A percentile compares a stretch with the other conserved stretches of the same genome.
These are phyloP conservation scores for Steinernema khuongi DNA, from an alignment of 1,140 invertebrate species.

Conservation along the genomic window DNA sequence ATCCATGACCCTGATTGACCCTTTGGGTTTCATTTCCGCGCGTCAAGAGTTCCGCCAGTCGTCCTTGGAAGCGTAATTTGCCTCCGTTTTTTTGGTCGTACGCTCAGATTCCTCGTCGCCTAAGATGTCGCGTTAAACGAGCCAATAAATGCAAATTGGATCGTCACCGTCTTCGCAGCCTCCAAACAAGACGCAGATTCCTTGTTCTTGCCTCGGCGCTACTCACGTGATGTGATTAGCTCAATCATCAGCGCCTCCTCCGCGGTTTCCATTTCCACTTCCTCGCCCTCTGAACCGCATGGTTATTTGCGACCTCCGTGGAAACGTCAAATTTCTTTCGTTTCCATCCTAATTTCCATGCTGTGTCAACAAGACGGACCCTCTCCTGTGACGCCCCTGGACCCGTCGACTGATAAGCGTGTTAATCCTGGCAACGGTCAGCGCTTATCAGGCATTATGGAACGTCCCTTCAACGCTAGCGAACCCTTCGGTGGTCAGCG, in stretches of 20 bases:
- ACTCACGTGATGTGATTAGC: constrained; percentile 6
- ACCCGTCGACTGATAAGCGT: background rate
- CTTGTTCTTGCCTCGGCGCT: background rate
- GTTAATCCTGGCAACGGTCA: background rate
- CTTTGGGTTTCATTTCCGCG: too few species aligned
- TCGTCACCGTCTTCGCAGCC: background rate
- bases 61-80: too few species aligned
- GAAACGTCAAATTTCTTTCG: background rate
- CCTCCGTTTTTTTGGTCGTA: too few species aligned
- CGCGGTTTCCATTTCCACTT: background rate
- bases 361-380: background rate
- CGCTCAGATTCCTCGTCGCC: too few species aligned
- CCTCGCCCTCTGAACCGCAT: background rate
- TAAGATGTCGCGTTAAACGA: constrained; percentile 2
- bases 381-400: background rate
- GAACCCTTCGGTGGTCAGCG: background rate
- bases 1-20: too few species aligned
- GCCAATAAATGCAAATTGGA: constrained; percentile 15
- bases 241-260: background rate
- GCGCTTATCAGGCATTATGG: background rate
- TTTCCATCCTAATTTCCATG: background rate
- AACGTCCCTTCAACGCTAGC: background rate
- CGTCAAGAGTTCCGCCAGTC: too few species aligned
- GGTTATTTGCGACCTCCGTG: background rate
- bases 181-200: constrained; percentile 1